phyloP scores from a whole-genome alignment of 2,113 vertebrate genomes.

The Brienomyrus longianalis region DNA sequence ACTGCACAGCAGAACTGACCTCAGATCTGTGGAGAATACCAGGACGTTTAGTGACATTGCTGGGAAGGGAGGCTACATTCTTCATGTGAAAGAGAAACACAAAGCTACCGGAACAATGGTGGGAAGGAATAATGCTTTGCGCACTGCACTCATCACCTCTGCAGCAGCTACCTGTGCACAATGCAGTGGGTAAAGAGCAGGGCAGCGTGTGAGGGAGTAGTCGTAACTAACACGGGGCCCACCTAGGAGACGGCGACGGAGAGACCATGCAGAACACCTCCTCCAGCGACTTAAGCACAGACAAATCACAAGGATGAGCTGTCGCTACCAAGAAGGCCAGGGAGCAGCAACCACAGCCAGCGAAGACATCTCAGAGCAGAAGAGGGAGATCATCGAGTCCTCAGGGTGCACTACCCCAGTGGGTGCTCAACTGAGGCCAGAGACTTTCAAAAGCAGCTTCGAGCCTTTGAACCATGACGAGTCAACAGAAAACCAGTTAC shows the following conservation, averaged over 20 bases:
- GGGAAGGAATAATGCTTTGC: slow-evolving; percentile 22
- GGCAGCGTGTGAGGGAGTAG: slow-evolving; percentile 11
- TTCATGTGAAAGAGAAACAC: not conserved
- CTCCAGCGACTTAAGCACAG: not conserved
- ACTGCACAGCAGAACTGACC: not conserved
- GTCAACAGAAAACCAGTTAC: not conserved
- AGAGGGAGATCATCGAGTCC: slow-evolving; percentile 16
- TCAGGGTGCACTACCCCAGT: slow-evolving; percentile 5
- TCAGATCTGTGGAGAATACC: not conserved
- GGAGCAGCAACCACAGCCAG: not conserved
- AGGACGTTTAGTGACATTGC: not conserved
- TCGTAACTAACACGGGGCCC: not conserved
- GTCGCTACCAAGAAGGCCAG: not conserved
- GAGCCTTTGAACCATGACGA: not conserved
- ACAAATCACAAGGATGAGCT: not conserved
- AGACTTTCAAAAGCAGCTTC: slow-evolving; percentile 21
- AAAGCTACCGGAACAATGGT: not conserved
- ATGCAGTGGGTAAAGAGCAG: not conserved
- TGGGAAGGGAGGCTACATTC: not conserved
- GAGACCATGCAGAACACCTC: not conserved
- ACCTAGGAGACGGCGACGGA: not conserved
- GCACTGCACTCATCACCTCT: slow-evolving; percentile 9
- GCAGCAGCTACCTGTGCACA: not conserved
- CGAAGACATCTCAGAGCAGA: slow-evolving; percentile 27
- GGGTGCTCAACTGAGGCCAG: slow-evolving; percentile 30